Evolutionary conservation across 1,140 invertebrate genomes (phyloP), one percentile per base, ranked within the genome.

Genomic region (Leptestheria dahalacensis): DNA sequence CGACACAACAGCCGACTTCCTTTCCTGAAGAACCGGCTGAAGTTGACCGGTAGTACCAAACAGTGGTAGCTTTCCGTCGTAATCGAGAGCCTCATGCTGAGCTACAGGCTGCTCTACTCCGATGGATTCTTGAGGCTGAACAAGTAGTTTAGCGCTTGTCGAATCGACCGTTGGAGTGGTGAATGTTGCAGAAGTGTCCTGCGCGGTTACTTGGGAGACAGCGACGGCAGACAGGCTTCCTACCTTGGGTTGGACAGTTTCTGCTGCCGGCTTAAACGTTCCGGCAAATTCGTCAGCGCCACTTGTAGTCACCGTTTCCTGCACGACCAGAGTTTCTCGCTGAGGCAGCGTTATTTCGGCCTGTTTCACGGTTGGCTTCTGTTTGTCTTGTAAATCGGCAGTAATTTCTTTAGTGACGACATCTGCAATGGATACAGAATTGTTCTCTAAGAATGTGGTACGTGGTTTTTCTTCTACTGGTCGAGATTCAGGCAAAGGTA

Each of bases 241-340:
- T 15, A 52, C 25, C 12, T 57, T 25, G n/a, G 21, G 15, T 18
- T 6, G 33, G 20, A 21, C 29, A 20, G 18, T 21, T 49, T 57
- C 49, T 61, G 25, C 48, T n/a, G 15, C 18, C 2, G 28, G 59
- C 59, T 57, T 62, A 23, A 54, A 18, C 23, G 15, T 12, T 53
- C 12, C 20, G 4, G 4, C 3, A n/a, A 55, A 50, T 4, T 48
- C 23, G 12, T 57, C 53, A 61, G 67, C 64, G 50, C 61, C 60
- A 48, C 61, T 29, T n/a, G 61, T 55, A 29, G 59, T 51, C 10
- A 57, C 61, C 11, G 61, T 64, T 57, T 66, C 61, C 2, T 57
- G 57, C 23, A 64, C 33, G 60, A 49, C 60, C 1, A 66, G 10
- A 0, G 66, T 53, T 55, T 65, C 57, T 10, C 62, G 25, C 21